A percentile compares a stretch with the other conserved stretches of the same genome.
Evolutionary conservation across 1,140 invertebrate genomes (phyloP).

Genomic region (Hetaerina americana): DNA sequence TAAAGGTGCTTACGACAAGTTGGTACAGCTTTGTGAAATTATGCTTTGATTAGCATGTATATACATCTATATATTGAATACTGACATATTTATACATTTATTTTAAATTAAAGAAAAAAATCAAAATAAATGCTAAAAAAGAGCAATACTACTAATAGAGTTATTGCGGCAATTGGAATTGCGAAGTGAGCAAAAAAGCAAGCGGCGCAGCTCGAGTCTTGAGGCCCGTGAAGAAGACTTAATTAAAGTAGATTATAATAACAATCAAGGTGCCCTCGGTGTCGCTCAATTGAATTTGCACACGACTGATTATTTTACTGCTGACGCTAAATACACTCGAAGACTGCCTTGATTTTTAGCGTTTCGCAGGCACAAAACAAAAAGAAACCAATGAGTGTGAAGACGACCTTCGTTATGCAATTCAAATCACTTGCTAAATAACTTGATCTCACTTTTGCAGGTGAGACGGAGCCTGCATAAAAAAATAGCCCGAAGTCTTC

Average conservation of each 20-base stretch:
- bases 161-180: neutral
- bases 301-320: neutral
- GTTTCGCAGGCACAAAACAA: neutral
- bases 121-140: neutral
- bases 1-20: neutral
- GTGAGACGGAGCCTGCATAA: neutral
- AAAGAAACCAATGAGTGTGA: neutral
- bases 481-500: neutral
- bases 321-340: neutral
- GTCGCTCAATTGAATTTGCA: neutral
- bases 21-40: neutral
- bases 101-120: constrained; percentile 1
- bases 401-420: neutral
- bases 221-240: neutral
- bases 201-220: neutral
- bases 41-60: neutral
- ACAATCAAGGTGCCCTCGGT: neutral
- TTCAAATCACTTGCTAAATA: neutral
- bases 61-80: constrained; percentile 1
- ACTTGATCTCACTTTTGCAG: neutral
- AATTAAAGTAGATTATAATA: too few species aligned
- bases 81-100: constrained; percentile 1
- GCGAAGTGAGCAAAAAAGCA: neutral
- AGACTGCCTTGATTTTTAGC: neutral
- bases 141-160: neutral